phyloP scores from a whole-genome alignment of 2,888 invertebrate species.

The Tetranychus piercei region DNA sequence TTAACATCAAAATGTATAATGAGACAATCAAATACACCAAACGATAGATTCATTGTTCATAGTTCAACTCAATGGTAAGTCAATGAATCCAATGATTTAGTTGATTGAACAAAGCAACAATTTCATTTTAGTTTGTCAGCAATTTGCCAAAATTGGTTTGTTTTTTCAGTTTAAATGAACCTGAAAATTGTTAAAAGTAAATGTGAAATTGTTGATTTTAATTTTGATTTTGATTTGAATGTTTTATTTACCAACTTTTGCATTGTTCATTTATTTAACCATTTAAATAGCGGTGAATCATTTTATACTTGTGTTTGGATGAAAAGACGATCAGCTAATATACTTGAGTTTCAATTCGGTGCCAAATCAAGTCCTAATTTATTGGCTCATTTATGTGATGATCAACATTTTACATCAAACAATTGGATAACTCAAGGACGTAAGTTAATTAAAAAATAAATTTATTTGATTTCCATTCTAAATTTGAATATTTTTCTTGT shows the following conservation, averaged over 20 bases:
- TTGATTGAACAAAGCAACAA: neutral
- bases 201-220: too few species aligned
- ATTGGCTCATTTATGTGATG: slow-evolving; percentile 36
- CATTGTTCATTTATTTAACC: neutral
- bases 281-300: slow-evolving; percentile 39
- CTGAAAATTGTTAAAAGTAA: too few species aligned
- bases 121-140: too few species aligned
- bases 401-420: slow-evolving; percentile 38
- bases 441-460: slow-evolving; percentile 32
- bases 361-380: slow-evolving; percentile 28
- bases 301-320: slow-evolving; percentile 44
- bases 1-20: slow-evolving; percentile 38
- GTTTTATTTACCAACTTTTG: neutral
- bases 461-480: neutral
- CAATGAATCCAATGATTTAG: neutral
- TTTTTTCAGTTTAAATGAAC: too few species aligned
- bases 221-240: neutral
- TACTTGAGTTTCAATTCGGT: slow-evolving; percentile 42
- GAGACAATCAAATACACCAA: slow-evolving; percentile 31
- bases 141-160: too few species aligned
- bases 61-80: slow-evolving; percentile 41
- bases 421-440: slow-evolving; percentile 46
- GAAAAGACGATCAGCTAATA: slow-evolving; percentile 42
- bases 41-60: slow-evolving; percentile 38
- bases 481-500: neutral